Evolutionary conservation across 2,113 vertebrate genomes (phyloP).

Genomic region (Bubo bubo): DNA sequence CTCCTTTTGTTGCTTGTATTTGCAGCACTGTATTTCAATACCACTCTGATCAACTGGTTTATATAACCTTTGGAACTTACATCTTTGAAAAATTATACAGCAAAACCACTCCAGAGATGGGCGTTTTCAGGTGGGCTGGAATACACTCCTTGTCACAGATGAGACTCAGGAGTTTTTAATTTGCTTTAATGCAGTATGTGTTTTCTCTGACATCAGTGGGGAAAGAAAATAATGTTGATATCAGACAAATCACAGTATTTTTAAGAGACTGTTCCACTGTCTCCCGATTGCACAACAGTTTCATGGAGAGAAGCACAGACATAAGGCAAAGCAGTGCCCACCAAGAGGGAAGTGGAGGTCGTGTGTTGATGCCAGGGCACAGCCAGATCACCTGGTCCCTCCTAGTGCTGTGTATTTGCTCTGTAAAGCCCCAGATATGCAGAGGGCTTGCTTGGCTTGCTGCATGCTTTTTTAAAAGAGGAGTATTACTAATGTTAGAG

Average conservation of each 20-base stretch:
- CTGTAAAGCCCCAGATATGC: fast-evolving
- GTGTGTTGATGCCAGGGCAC: fast-evolving
- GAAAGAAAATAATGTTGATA: neutral
- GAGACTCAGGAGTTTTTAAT: neutral
- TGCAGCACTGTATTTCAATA: neutral
- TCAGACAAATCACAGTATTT: neutral
- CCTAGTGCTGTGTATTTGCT: fast-evolving
- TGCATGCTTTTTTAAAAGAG: neutral
- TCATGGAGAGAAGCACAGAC: neutral
- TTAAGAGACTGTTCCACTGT: neutral
- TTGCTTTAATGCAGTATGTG: neutral
- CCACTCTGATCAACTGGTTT: neutral
- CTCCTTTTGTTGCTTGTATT: neutral
- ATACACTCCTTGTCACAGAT: neutral
- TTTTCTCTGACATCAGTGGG: neutral
- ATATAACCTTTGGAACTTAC: neutral
- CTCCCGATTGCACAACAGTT: neutral
- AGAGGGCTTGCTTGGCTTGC: neutral
- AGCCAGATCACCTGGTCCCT: fast-evolving
- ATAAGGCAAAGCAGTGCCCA: neutral
- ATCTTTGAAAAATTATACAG: neutral
- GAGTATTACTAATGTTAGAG: neutral
- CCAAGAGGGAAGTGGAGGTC: neutral
- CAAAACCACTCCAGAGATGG: neutral
- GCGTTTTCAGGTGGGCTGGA: neutral